Evolutionary conservation across 2,797 vertebrate species (phyloP).

Genomic region (Alosa sapidissima): DNA sequence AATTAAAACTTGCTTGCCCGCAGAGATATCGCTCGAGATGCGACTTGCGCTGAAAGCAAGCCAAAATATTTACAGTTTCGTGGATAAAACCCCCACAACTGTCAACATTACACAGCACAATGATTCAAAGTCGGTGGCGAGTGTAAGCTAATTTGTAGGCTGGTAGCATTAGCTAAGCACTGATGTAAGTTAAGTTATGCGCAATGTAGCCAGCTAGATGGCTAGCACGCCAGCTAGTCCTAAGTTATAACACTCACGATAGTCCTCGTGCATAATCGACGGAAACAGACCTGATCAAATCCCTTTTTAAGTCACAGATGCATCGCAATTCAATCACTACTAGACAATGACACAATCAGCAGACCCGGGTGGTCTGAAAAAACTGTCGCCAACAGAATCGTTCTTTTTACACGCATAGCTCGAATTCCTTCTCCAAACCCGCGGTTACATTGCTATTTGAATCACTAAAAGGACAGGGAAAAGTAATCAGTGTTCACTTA

Average conservation of each 20-base stretch:
- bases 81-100: not conserved
- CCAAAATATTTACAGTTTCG: not conserved
- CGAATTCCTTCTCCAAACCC: slow-evolving; percentile 59
- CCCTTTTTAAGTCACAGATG: slow-evolving; percentile 14
- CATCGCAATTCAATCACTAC: slow-evolving; percentile 16
- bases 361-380: slow-evolving; percentile 21
- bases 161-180: slow-evolving; percentile 19
- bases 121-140: slow-evolving; percentile 3
- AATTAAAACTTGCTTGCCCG: slow-evolving; percentile 5
- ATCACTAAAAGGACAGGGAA: slow-evolving; percentile 23
- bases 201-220: slow-evolving; percentile 20
- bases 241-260: slow-evolving; percentile 13
- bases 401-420: slow-evolving; percentile 59
- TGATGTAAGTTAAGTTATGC: slow-evolving; percentile 14
- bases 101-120: not conserved
- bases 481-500: slow-evolving; percentile 37
- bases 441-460: slow-evolving; percentile 27
- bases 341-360: slow-evolving; percentile 17
- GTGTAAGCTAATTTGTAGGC: not conserved
- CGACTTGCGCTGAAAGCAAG: not conserved
- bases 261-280: slow-evolving; percentile 24
- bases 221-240: slow-evolving; percentile 1
- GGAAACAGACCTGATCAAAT: slow-evolving; percentile 16
- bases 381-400: slow-evolving; percentile 22
- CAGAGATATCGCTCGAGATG: not conserved